A percentile compares a stretch with the other conserved stretches of the same genome.
Evolutionary conservation across 2,113 vertebrate genomes (phyloP).

Genomic region (Pan paniscus): DNA sequence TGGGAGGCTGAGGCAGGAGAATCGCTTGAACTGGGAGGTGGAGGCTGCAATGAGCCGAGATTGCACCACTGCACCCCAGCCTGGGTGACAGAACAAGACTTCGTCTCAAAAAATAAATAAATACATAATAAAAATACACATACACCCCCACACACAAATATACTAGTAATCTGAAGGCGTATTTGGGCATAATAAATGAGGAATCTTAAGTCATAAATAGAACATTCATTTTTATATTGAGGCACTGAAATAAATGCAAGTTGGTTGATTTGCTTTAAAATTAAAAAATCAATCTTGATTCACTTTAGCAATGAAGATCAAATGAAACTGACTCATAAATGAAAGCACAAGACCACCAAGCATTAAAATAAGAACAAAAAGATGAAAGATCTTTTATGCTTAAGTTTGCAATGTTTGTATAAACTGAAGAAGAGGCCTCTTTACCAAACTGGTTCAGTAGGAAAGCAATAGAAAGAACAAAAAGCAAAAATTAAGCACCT

Average conservation of each 20-base stretch:
- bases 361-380: conserved; percentile 56
- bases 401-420: background rate
- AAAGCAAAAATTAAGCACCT: conserved; percentile 26
- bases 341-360: conserved; percentile 36
- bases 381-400: background rate
- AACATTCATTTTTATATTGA: conserved; percentile 25
- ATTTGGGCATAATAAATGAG: background rate
- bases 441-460: background rate
- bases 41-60: no score
- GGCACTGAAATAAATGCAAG: conserved; percentile 27
- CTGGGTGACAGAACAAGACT: no score
- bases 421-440: conserved; percentile 28
- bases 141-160: no score
- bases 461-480: background rate
- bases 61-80: no score
- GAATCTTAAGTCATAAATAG: conserved; percentile 8
- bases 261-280: conserved; percentile 40
- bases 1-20: no score
- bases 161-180: conserved; percentile 6
- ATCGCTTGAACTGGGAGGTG: no score
- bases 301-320: conserved; percentile 20
- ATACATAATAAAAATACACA: no score
- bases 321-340: conserved; percentile 43
- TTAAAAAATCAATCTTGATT: conserved; percentile 18
- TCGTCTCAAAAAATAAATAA: no score